Evolutionary conservation across 2,797 vertebrate species (phyloP).

Genomic region (Enoplosus armatus): DNA sequence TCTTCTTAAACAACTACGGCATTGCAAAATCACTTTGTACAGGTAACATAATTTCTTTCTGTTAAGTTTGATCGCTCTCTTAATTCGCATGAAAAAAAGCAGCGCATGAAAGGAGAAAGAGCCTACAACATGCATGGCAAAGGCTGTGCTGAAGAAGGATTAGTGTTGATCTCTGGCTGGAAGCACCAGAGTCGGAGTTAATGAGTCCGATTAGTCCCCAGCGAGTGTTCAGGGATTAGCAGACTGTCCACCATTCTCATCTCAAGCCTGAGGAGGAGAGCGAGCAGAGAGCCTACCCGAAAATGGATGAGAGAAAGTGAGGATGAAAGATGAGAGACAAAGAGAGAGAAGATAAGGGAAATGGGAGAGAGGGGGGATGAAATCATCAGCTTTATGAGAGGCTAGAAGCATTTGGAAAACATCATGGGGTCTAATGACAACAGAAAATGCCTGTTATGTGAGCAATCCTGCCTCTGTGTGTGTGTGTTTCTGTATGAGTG

Average conservation of each 20-base stretch:
- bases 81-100: slow-evolving; percentile 10
- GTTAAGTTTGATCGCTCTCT: not conserved
- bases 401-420: slow-evolving; percentile 54
- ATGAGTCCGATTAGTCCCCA: slow-evolving; percentile 71
- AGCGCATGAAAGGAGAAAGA: not conserved
- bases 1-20: not conserved
- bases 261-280: slow-evolving; percentile 31
- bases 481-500: slow-evolving; percentile 7
- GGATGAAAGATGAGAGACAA: slow-evolving; percentile 37
- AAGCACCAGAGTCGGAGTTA: slow-evolving; percentile 59
- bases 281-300: slow-evolving; percentile 3
- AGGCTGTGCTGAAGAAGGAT: slow-evolving; percentile 49
- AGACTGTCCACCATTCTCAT: slow-evolving; percentile 46
- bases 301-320: slow-evolving; percentile 23
- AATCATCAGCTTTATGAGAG: slow-evolving; percentile 34
- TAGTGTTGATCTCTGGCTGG: slow-evolving; percentile 56
- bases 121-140: slow-evolving; percentile 12
- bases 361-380: slow-evolving; percentile 38
- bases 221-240: slow-evolving; percentile 69
- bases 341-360: slow-evolving; percentile 6
- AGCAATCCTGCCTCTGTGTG: slow-evolving; percentile 23
- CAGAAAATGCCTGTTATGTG: slow-evolving; percentile 53
- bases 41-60: not conserved
- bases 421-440: slow-evolving; percentile 53
- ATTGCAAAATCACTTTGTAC: not conserved